A percentile compares a stretch with the other conserved stretches of the same genome.
These are phyloP conservation scores for Chloroceryle amazona DNA, from an alignment of 2,797 vertebrate species.

Conservation along the genomic window DNA sequence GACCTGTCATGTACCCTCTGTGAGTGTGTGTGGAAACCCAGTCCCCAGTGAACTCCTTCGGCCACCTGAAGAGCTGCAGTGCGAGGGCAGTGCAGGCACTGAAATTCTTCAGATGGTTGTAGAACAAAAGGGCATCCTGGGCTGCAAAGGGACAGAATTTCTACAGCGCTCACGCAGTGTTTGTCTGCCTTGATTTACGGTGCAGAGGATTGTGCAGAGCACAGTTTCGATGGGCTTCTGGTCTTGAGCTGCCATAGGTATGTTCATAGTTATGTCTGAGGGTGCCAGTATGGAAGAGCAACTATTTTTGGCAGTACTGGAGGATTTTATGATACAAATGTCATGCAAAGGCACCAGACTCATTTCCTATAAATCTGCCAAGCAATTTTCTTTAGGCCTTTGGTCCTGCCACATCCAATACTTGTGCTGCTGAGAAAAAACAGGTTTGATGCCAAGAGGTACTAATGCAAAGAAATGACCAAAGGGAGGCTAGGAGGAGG, in stretches of 20 bases:
- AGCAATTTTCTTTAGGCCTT: background rate
- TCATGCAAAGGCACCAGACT: background rate
- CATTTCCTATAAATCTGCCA: background rate
- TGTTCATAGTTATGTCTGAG: background rate
- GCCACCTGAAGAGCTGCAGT: background rate
- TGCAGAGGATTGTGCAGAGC: background rate
- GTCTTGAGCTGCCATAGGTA: background rate
- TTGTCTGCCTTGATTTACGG: background rate
- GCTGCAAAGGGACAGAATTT: background rate
- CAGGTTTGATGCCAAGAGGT: background rate
- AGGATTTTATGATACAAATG: background rate
- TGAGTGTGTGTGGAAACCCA: background rate
- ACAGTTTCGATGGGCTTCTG: background rate
- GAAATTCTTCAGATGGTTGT: background rate
- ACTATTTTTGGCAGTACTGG: background rate
- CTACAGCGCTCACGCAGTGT: background rate
- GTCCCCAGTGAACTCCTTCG: background rate
- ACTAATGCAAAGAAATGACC: constrained; percentile 15
- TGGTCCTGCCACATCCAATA: background rate
- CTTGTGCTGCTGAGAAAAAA: background rate
- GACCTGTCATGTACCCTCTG: background rate
- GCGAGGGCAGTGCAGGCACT: background rate
- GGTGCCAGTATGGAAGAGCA: accelerated
- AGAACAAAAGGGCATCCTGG: background rate
- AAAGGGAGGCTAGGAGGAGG: background rate